Percentiles rank a stretch among this genome's conserved stretches.
Conservation (phyloP, 2,113 vertebrate species). For the Pomatorhinus ruficollis region DNA sequence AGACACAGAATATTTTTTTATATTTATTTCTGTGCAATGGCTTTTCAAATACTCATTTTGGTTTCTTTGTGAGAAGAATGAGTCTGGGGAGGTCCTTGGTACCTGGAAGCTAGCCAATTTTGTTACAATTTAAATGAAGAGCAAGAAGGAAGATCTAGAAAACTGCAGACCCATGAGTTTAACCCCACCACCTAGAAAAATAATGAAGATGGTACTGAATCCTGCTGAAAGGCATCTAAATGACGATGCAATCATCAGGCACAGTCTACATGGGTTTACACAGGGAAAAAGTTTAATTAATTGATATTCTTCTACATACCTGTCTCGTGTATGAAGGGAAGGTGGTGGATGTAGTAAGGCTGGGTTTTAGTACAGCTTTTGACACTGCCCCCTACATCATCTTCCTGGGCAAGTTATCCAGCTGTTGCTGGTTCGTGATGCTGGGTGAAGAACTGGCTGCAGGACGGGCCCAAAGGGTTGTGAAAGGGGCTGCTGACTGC, state of each 20-base stretch:
- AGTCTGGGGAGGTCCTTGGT: background rate
- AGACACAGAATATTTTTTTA: background rate
- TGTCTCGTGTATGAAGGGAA: accelerated
- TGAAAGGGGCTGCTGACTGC: background rate
- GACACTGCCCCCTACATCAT: background rate
- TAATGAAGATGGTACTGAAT: background rate
- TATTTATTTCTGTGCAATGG: background rate
- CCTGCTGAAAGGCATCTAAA: background rate
- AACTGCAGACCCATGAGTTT: background rate
- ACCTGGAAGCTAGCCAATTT: background rate
- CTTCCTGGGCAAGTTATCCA: background rate
- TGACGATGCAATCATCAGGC: background rate
- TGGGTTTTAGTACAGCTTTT: background rate
- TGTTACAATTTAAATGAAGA: background rate
- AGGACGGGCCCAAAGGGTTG: background rate
- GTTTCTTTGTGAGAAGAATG: background rate
- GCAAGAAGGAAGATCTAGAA: background rate
- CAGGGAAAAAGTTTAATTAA: background rate
- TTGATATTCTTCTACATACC: accelerated
- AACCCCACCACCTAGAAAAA: background rate
- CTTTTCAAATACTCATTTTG: background rate
- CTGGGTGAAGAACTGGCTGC: background rate
- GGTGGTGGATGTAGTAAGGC: background rate
- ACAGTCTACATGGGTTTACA: background rate
- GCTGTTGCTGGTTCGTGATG: background rate